These are phyloP conservation scores for Osmoderma eremita DNA, from an alignment of 2,888 invertebrate genomes.

Conservation along the genomic window DNA sequence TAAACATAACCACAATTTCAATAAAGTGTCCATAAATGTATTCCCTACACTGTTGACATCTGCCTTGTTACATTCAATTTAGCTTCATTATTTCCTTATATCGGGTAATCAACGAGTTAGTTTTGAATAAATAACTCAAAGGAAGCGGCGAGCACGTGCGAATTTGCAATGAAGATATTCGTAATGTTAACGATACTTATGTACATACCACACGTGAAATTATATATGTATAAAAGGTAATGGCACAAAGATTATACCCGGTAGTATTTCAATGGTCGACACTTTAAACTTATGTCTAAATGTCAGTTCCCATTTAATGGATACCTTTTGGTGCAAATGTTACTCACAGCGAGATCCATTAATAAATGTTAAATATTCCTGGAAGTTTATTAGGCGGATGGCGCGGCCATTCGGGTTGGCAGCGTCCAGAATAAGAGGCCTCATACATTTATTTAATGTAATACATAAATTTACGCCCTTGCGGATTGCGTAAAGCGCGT, in stretches of 20 bases:
- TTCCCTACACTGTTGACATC: no score
- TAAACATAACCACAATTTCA: no score
- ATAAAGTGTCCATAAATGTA: no score
- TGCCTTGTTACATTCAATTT: no score
- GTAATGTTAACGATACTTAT: no score
- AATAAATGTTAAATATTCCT: constrained; percentile 58
- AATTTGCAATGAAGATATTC: constrained; percentile 7
- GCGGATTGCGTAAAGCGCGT: constrained; percentile 55
- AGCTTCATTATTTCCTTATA: no score
- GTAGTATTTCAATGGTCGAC: constrained; percentile 19
- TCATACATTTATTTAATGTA: constrained; percentile 60
- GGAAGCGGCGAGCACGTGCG: not conserved
- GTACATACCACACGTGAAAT: no score
- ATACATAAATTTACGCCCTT: constrained; percentile 58
- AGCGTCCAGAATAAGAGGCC: constrained; percentile 48
- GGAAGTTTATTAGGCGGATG: constrained; percentile 55
- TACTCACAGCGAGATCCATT: constrained; percentile 54
- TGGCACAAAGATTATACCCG: constrained; percentile 8
- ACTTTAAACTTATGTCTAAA: constrained; percentile 34
- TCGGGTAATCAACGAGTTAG: no score
- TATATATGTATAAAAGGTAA: not conserved
- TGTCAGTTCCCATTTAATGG: constrained; percentile 49
- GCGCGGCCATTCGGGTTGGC: constrained; percentile 49
- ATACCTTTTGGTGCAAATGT: constrained; percentile 52
- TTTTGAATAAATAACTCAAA: no score